Conservation (phyloP, 2,888 invertebrate genomes). For the Trachelus troglodyta region DNA sequence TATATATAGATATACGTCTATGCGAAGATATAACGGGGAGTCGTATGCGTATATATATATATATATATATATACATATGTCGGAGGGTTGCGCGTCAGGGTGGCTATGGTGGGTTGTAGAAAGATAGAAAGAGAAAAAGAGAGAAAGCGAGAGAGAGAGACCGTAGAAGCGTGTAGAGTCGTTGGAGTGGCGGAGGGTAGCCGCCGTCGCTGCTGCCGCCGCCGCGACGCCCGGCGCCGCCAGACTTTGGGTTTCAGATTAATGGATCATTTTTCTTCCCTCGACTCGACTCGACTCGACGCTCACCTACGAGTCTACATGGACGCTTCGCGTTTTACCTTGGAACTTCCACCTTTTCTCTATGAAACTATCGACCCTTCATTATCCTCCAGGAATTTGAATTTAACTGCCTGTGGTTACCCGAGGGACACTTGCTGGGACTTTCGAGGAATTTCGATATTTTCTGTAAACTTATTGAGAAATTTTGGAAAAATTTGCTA, state of each 20-base stretch:
- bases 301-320: slow-evolving; percentile 64
- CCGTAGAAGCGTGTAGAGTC: not conserved
- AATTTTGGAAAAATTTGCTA: not conserved
- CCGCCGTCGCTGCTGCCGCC: slow-evolving; percentile 52
- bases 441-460: not conserved
- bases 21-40: not conserved
- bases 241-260: slow-evolving; percentile 84
- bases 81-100: not conserved
- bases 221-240: slow-evolving; percentile 75
- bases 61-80: not conserved
- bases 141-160: not conserved
- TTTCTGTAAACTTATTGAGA: not conserved
- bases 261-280: slow-evolving; percentile 85
- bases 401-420: not conserved
- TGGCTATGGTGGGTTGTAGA: not conserved
- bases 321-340: slow-evolving; percentile 56
- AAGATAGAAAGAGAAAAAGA: no score
- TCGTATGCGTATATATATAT: not conserved
- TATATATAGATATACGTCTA: slow-evolving; percentile 12
- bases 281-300: slow-evolving; percentile 58
- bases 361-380: not conserved
- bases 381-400: not conserved
- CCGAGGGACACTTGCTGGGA: not conserved
- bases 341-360: slow-evolving; percentile 35
- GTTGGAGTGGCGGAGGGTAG: slow-evolving; percentile 35